Evolutionary conservation across 2,797 vertebrate genomes (phyloP).

Genomic region (Tenualosa thibaudeaui): DNA sequence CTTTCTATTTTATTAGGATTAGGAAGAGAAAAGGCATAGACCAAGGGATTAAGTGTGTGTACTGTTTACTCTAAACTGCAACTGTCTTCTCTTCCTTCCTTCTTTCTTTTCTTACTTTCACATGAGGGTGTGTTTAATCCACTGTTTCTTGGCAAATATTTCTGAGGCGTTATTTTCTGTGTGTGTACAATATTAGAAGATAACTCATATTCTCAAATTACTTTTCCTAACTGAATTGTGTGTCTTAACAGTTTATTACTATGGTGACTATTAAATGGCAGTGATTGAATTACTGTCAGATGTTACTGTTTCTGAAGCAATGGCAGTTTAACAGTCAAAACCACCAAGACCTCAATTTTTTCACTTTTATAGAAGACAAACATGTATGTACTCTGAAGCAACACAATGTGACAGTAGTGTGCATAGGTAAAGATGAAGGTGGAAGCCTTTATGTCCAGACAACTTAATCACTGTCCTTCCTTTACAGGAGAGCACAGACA

Average conservation of each 20-base stretch:
- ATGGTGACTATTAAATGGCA: background rate
- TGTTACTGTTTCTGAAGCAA: background rate
- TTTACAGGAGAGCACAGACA: background rate
- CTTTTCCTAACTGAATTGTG: background rate
- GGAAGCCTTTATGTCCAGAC: background rate
- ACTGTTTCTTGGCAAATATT: background rate
- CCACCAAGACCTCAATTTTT: background rate
- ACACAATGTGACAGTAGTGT: background rate
- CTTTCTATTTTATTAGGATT: conserved; percentile 24
- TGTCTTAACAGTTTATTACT: background rate
- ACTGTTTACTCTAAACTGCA: conserved; percentile 28
- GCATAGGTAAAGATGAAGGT: background rate
- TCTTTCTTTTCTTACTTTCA: background rate
- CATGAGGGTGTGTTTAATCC: background rate
- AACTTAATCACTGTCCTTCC: background rate
- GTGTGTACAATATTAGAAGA: background rate
- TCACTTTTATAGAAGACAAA: background rate
- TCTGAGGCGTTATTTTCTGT: conserved; percentile 3
- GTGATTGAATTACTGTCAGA: background rate
- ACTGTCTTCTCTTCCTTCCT: background rate
- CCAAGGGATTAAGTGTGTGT: conserved; percentile 21
- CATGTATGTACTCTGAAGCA: background rate
- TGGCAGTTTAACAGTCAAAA: background rate
- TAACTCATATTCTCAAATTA: background rate
- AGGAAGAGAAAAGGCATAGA: conserved; percentile 22